Conservation (phyloP, 2,888 invertebrate species). For the Philaethria dido region DNA sequence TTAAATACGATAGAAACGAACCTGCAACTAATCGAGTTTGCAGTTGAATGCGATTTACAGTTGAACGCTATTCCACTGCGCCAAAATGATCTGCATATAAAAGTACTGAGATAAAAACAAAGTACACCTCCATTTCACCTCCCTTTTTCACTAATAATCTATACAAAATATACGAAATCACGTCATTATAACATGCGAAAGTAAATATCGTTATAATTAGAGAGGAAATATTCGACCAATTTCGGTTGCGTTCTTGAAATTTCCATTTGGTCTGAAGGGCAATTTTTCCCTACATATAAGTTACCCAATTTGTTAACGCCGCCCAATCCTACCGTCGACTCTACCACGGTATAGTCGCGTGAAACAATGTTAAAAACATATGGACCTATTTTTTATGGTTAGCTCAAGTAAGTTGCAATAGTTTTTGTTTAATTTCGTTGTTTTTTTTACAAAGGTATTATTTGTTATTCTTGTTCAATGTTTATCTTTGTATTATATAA, state of each 20-base stretch:
- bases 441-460: too few species aligned
- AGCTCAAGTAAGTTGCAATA: not conserved
- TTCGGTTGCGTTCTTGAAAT: slow-evolving; percentile 35
- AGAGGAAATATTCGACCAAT: slow-evolving; percentile 26
- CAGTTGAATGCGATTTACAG: too few species aligned
- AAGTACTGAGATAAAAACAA: too few species aligned
- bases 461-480: not conserved
- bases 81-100: too few species aligned
- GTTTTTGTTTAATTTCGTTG: not conserved
- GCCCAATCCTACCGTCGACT: slow-evolving; percentile 41
- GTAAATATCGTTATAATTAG: slow-evolving; percentile 32
- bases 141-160: not conserved
- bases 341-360: slow-evolving; percentile 23
- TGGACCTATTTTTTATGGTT: not conserved
- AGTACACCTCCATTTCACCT: not conserved
- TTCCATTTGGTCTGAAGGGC: slow-evolving; percentile 50
- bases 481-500: too few species aligned
- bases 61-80: too few species aligned
- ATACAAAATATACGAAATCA: not conserved
- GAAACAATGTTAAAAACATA: slow-evolving; percentile 3
- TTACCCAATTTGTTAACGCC: slow-evolving; percentile 71
- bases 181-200: not conserved
- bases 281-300: slow-evolving; percentile 60
- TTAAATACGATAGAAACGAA: too few species aligned
- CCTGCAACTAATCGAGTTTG: too few species aligned